Evolutionary conservation across 2,888 invertebrate genomes (phyloP), one percentile per base, ranked within the genome.

Genomic region (Belgica antarctica): DNA sequence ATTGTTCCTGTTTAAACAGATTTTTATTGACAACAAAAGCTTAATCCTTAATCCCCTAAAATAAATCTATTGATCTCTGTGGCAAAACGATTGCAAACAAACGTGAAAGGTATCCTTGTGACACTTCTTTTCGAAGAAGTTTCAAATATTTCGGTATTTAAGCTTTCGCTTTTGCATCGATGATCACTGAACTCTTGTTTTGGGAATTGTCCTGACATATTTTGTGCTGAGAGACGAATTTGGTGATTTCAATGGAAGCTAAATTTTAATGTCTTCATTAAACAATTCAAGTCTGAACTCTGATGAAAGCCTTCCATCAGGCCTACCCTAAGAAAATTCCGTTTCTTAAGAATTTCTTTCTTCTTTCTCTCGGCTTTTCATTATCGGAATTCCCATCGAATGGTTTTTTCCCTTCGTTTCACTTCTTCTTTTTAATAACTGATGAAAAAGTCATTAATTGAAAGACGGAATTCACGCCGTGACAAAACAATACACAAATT

Each of bases 1-100:
- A 68, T 68, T 52, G 68, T 68, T 28, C 66, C 46, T 66, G 66
- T 66, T 66, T 66, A 66, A 66, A 66, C 66, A 66, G 66, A 66
- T 47, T 66, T 66, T 3, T 28, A 24, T 36, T 27, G 31, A 25
- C 68, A 57, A 68, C 68, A 68, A 68, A 31, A 28, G 24, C 19
- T 66, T 46, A 66, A 47, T 47, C 68, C 24, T 17, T 27, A 68
- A 57, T 68, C 68, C 34, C n/a, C 31, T 22, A n/a, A 68, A 68
- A 68, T 57, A 68, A 31, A 57, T 22, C 59, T 57, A 28, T 28
- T 34, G n/a, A 34, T 22, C 22, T 27, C 34, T 68, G 65, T 66
- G 65, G 65, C 65, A 10, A 36, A 36, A 41, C 25, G 25, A 59
- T 59, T 19, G 59, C 24, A 28, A 62, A 4, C 22, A 28, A 31